phyloP scores from a whole-genome alignment of 2,797 vertebrate species.

The Notoglanidium macrostoma region DNA sequence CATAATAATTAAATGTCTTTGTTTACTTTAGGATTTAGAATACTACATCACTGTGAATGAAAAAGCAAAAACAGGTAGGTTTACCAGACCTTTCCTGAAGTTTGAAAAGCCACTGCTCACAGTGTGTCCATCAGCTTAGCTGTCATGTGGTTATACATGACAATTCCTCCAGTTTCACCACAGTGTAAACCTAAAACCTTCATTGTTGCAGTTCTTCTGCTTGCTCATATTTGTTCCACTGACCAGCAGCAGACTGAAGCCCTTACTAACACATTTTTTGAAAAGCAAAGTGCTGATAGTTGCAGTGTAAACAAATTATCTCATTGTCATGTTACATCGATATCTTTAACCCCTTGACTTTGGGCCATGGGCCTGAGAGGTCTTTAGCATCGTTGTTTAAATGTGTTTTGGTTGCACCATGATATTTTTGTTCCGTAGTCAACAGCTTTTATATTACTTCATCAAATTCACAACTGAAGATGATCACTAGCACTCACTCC shows the following conservation, averaged over 20 bases:
- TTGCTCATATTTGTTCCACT: conserved; percentile 20
- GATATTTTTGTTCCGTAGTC: neutral
- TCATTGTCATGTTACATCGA: conserved; percentile 32
- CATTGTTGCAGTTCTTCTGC: conserved; percentile 22
- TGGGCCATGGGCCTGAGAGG: neutral
- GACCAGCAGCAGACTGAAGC: conserved; percentile 5
- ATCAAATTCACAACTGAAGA: neutral
- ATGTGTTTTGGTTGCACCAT: neutral
- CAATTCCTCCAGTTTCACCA: conserved; percentile 17
- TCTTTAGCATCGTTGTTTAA: neutral
- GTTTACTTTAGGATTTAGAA: conserved; percentile 69
- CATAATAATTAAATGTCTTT: conserved; percentile 3
- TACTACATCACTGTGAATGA: conserved; percentile 70
- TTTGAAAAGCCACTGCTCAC: neutral
- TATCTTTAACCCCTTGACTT: conserved; percentile 10
- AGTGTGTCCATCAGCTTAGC: neutral
- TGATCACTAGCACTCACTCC: neutral
- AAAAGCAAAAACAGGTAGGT: conserved; percentile 66
- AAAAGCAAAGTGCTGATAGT: conserved; percentile 14
- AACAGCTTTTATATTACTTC: neutral
- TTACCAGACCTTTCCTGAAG: neutral
- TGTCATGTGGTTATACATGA: neutral
- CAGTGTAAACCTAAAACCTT: neutral
- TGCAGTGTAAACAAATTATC: conserved; percentile 6
- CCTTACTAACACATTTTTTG: conserved; percentile 25